phyloP scores from a whole-genome alignment of 2,797 vertebrate genomes.

The Chaenodraco wilsoni region DNA sequence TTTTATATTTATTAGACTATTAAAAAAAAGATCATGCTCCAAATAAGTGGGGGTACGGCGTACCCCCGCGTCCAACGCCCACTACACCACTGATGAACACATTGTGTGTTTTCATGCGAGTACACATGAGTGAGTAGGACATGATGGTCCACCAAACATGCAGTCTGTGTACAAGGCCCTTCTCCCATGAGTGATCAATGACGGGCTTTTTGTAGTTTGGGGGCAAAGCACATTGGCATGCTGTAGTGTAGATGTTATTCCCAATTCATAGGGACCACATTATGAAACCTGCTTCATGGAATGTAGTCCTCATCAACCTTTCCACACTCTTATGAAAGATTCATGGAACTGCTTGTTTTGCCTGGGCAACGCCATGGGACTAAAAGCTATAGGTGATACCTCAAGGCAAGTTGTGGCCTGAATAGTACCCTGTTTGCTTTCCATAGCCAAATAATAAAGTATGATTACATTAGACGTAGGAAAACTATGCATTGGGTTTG shows the following conservation, averaged over 20 bases:
- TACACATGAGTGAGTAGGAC: neutral
- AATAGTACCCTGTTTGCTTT: constrained; percentile 35
- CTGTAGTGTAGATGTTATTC: constrained; percentile 40
- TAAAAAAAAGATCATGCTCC: too few species aligned
- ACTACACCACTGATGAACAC: neutral
- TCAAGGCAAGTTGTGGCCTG: constrained; percentile 52
- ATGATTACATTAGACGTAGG: neutral
- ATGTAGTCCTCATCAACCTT: constrained; percentile 67
- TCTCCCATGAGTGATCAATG: constrained; percentile 28
- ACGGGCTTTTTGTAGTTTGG: constrained; percentile 26
- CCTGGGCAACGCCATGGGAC: constrained; percentile 66
- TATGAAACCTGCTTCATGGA: constrained; percentile 67
- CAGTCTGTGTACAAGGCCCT: neutral
- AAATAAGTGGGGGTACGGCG: too few species aligned
- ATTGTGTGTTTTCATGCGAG: neutral
- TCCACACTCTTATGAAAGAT: constrained; percentile 77
- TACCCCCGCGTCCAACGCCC: too few species aligned
- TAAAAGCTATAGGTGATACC: constrained; percentile 58
- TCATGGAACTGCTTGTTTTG: constrained; percentile 73
- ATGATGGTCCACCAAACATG: neutral
- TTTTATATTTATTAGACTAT: too few species aligned
- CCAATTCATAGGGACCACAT: constrained; percentile 54
- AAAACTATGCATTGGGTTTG: neutral
- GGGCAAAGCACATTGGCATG: constrained; percentile 13
- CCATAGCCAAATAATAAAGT: constrained; percentile 40